Evolutionary conservation across 1,140 invertebrate genomes (phyloP).

Genomic region (Ceratoteleas bidentatus): DNA sequence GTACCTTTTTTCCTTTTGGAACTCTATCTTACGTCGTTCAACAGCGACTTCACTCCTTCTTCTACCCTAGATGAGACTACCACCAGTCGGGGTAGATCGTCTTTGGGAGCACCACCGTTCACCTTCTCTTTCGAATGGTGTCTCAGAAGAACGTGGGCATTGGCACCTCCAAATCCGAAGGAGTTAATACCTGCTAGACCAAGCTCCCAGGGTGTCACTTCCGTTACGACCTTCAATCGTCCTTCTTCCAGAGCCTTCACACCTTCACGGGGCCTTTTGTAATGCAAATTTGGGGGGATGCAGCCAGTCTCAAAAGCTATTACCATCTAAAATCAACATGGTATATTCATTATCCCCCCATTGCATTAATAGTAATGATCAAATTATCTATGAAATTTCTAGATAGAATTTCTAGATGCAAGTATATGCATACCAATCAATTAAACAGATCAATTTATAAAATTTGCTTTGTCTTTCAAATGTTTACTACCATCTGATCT

Average conservation of each 20-base stretch:
- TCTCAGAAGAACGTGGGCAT: slow-evolving; percentile 86
- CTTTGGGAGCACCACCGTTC: slow-evolving; percentile 79
- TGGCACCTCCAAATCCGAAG: slow-evolving; percentile 85
- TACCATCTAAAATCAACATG: slow-evolving; percentile 75
- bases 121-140: slow-evolving; percentile 81
- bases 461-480: too few relatives aligned
- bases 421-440: too few relatives aligned
- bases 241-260: slow-evolving; percentile 86
- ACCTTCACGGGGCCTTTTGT: slow-evolving; percentile 85
- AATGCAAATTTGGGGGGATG: slow-evolving; percentile 89
- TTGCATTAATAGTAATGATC: too few relatives aligned
- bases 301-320: slow-evolving; percentile 86
- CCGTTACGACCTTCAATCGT: slow-evolving; percentile 83
- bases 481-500: too few relatives aligned
- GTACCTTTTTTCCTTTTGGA: background rate
- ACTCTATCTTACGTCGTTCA: slow-evolving; percentile 83
- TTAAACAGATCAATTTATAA: too few relatives aligned
- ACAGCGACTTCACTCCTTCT: slow-evolving; percentile 86
- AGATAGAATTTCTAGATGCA: too few relatives aligned
- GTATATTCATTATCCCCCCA: slow-evolving; percentile 2
- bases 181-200: slow-evolving; percentile 83
- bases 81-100: slow-evolving; percentile 85
- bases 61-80: slow-evolving; percentile 86
- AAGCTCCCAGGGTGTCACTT: slow-evolving; percentile 84
- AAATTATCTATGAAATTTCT: background rate